A percentile compares a stretch with the other conserved stretches of the same genome.
Conservation (phyloP, 1,140 invertebrate species). For the Solenopsis invicta region DNA sequence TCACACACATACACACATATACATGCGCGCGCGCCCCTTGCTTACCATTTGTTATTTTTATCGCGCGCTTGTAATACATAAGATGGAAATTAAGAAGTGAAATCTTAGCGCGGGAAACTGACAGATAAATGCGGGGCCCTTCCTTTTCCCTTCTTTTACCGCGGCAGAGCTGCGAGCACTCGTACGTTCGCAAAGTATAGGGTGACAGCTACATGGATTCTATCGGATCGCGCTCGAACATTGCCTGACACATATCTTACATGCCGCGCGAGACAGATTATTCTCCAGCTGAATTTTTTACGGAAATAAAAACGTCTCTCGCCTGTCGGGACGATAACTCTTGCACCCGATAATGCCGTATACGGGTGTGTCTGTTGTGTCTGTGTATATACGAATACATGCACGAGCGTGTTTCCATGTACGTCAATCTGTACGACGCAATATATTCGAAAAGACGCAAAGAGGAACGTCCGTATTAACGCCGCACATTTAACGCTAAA, state of each 20-base stretch:
- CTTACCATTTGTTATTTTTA: background rate
- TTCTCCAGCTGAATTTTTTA: constrained; percentile 54
- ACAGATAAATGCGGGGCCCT: background rate
- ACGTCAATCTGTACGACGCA: constrained; percentile 77
- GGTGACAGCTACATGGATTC: constrained; percentile 41
- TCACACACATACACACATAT: background rate
- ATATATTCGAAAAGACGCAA: constrained; percentile 42
- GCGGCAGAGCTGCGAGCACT: constrained; percentile 27
- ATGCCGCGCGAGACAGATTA: constrained; percentile 26
- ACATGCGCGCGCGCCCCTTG: background rate
- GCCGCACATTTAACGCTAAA: background rate
- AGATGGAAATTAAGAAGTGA: background rate
- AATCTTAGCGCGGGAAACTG: background rate
- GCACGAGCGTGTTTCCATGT: constrained; percentile 65
- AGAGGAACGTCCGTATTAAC: constrained; percentile 16
- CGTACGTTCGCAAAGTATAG: constrained; percentile 38
- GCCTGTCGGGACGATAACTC: constrained; percentile 39
- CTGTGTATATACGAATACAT: constrained; percentile 64
- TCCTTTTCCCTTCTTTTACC: background rate
- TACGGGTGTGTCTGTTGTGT: background rate
- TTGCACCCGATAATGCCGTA: constrained; percentile 37
- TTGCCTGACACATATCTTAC: constrained; percentile 34
- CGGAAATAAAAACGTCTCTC: constrained; percentile 31
- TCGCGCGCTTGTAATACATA: background rate
- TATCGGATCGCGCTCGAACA: constrained; percentile 67